Conservation (phyloP, 2,888 invertebrate genomes). For the Pandemis corylana region DNA sequence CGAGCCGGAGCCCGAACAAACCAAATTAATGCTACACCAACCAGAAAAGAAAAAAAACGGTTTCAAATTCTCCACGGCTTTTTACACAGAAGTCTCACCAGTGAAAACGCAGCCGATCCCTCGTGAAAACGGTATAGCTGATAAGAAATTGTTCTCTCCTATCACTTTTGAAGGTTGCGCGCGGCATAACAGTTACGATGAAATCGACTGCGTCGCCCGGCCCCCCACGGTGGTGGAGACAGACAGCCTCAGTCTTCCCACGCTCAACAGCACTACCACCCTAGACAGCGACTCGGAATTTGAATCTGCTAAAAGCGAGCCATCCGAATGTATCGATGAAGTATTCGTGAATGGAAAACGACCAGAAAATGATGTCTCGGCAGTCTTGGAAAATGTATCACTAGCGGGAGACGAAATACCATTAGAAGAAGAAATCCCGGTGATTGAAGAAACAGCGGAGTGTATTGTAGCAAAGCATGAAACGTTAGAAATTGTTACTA, state of each 20-base stretch:
- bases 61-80: slow-evolving; percentile 73
- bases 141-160: slow-evolving; percentile 74
- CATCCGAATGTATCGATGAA: slow-evolving; percentile 69
- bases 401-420: slow-evolving; percentile 64
- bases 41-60: slow-evolving; percentile 82
- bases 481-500: slow-evolving; percentile 64
- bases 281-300: slow-evolving; percentile 79
- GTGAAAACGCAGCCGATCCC: slow-evolving; percentile 74
- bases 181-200: slow-evolving; percentile 73
- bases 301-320: slow-evolving; percentile 80
- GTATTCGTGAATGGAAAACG: slow-evolving; percentile 58
- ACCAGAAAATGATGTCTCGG: slow-evolving; percentile 59
- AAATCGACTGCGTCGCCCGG: slow-evolving; percentile 65
- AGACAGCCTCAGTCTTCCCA: slow-evolving; percentile 59
- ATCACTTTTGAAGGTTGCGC: slow-evolving; percentile 81
- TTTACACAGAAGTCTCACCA: slow-evolving; percentile 73
- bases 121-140: slow-evolving; percentile 75
- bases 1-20: slow-evolving; percentile 70
- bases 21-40: slow-evolving; percentile 68
- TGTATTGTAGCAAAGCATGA: slow-evolving; percentile 50
- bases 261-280: slow-evolving; percentile 53
- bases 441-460: slow-evolving; percentile 45
- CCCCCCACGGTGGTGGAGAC: slow-evolving; percentile 53
- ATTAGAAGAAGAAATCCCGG: slow-evolving; percentile 58
- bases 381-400: slow-evolving; percentile 66